A percentile compares a stretch with the other conserved stretches of the same genome.
These are phyloP conservation scores for Formicarius rufipectus DNA, from an alignment of 2,113 vertebrate genomes.

Conservation along the genomic window DNA sequence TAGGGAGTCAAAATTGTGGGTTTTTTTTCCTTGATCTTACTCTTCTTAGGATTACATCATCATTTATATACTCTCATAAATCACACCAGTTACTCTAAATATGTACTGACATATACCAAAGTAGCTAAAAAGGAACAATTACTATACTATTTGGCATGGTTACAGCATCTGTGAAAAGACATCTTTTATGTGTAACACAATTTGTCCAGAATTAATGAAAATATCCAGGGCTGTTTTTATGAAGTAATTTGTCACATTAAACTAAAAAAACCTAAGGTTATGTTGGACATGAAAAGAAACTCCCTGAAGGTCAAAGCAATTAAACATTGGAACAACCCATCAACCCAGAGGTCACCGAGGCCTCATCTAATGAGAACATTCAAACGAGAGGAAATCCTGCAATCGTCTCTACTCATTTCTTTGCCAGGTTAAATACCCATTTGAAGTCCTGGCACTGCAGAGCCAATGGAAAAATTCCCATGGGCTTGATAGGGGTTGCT, in stretches of 20 bases:
- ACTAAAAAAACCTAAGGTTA: constrained; percentile 55
- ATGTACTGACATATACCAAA: neutral
- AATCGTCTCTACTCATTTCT: constrained; percentile 50
- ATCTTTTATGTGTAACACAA: constrained; percentile 57
- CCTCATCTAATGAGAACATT: constrained; percentile 66
- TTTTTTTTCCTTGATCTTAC: neutral
- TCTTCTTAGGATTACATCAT: neutral
- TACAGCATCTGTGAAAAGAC: constrained; percentile 50
- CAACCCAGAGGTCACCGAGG: constrained; percentile 44
- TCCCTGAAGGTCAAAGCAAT: constrained; percentile 64
- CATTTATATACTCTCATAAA: neutral
- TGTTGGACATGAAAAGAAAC: constrained; percentile 67
- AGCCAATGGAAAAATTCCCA: constrained; percentile 40
- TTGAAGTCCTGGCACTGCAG: constrained; percentile 35
- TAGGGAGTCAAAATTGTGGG: neutral
- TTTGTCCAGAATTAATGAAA: constrained; percentile 68
- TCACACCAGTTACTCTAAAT: constrained; percentile 24
- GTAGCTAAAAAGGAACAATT: constrained; percentile 43
- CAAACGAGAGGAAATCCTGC: constrained; percentile 56
- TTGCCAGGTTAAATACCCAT: constrained; percentile 56
- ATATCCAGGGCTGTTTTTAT: constrained; percentile 60
- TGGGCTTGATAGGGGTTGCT: neutral
- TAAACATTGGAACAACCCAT: constrained; percentile 64
- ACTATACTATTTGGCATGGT: constrained; percentile 14
- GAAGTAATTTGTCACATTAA: constrained; percentile 68